A percentile compares a stretch with the other conserved stretches of the same genome.
Evolutionary conservation across 2,888 invertebrate genomes (phyloP).

Genomic region (Rhamnusium bicolor): DNA sequence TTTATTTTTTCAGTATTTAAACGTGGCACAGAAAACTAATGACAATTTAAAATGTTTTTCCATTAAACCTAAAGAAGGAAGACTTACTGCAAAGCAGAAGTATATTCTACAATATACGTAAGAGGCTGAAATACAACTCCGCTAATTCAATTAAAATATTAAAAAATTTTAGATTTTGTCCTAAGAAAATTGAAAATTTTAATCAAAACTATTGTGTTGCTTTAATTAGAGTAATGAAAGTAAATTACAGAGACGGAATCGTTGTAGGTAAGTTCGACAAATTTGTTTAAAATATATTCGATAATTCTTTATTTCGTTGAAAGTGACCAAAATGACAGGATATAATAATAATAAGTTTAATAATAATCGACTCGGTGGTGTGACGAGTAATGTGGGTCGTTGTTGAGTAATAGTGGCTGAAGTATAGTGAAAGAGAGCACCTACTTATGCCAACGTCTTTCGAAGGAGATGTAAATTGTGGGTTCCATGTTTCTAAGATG

Average conservation of each 20-base stretch:
- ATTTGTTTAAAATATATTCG: too few species aligned
- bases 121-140: constrained; percentile 1
- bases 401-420: too few species aligned
- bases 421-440: too few species aligned
- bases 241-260: constrained; percentile 47
- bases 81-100: constrained; percentile 53
- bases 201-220: constrained; percentile 20
- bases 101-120: constrained; percentile 56
- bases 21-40: constrained; percentile 41
- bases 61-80: constrained; percentile 57
- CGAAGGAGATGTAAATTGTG: too few species aligned
- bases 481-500: too few species aligned
- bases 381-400: too few species aligned
- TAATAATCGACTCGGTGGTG: too few species aligned
- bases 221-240: constrained; percentile 41
- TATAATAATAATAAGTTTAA: too few species aligned
- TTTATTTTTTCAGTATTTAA: constrained; percentile 47
- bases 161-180: constrained; percentile 22
- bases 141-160: background rate
- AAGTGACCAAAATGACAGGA: too few species aligned
- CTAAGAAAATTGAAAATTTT: constrained; percentile 29
- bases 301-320: too few species aligned
- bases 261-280: constrained; percentile 32
- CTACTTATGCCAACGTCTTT: too few species aligned
- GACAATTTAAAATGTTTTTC: constrained; percentile 54